Base-by-base conservation (phyloP, 2,888 invertebrate genomes). In the Phania funesta region DNA sequence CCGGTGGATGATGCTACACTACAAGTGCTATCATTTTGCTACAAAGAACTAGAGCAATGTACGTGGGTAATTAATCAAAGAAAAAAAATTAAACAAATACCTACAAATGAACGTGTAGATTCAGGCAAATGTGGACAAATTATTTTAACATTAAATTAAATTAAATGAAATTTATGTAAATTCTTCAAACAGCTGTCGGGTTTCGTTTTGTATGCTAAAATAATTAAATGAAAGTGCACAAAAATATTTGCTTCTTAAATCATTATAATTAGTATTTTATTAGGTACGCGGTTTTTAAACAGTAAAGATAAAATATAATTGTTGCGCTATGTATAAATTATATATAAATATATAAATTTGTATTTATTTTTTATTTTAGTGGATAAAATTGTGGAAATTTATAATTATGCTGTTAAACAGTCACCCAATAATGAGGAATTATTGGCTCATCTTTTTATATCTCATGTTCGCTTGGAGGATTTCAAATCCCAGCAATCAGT, bases 11-110 rank as follows among this genome's bases (percentile, higher is more conserved):
- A 99, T 89, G 94, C 96, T 41, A 98, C 98, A 7, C 92, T 99
- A 46, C 98, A 98, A 91, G 98, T 98, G 11, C 96, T 99, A 94
- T 96, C 97, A 70, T 96, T 98, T 87, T 98, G 97, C 88, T 99
- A 97, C 90, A 93, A 97, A 87, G 99, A 99, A 92, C 94, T 96
- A 88, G 96, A 97, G 87, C 95, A 96, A 92, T 93, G 98, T 98
- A 93, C 93, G 95, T 84, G 73, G 50, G 67, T 62, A 79, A 75
- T 78, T 79, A 64, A 73, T 82, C 70, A 65, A 9, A 76, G 18
- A 44, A 67, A 54, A 35, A 64, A 54, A 20, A n/a, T 18, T 8
- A 38, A 58, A 50, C 4, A 62, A 44, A 48, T 29, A 13, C 29
- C 13, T 20, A 46, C 26, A 44, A 11, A 32, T 2, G 2, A 35